These are phyloP conservation scores for Augiades crinisus DNA, from an alignment of 2,888 invertebrate genomes.

Conservation along the genomic window DNA sequence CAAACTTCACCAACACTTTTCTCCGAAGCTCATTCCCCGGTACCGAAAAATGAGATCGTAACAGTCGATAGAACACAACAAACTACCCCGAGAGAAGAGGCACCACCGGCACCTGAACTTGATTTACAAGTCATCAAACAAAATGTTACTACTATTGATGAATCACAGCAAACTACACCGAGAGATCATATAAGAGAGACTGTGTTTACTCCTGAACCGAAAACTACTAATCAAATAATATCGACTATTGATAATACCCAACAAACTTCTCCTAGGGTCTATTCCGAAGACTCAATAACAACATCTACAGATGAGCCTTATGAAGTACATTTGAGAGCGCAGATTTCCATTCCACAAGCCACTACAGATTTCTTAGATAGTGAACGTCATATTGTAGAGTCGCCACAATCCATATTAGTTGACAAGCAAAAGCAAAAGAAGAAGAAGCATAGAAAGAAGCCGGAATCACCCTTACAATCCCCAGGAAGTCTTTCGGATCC, in stretches of 20 bases:
- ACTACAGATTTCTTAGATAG: conserved; percentile 63
- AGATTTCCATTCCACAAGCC: conserved; percentile 77
- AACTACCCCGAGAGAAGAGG: conserved; percentile 42
- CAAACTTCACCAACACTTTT: conserved; percentile 50
- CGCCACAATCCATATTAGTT: conserved; percentile 49
- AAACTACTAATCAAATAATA: conserved; percentile 23
- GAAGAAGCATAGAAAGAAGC: conserved; percentile 63
- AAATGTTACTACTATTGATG: conserved; percentile 47
- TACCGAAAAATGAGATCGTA: conserved; percentile 15
- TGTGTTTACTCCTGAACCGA: conserved; percentile 8
- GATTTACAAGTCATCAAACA: conserved; percentile 40
- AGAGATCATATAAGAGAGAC: conserved; percentile 28
- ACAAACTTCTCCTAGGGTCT: conserved; percentile 82
- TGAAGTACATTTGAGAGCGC: conserved; percentile 82
- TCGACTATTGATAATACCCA: conserved; percentile 42
- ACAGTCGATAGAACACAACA: conserved; percentile 40
- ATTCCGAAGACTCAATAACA: conserved; percentile 74
- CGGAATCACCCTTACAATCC: conserved; percentile 59
- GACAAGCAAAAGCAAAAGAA: conserved; percentile 68
- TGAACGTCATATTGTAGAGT: conserved; percentile 57
- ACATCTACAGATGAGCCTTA: conserved; percentile 79
- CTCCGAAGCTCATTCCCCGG: not conserved
- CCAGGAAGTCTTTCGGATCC: conserved; percentile 76
- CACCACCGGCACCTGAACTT: conserved; percentile 30
- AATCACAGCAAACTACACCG: conserved; percentile 53